phyloP scores from a whole-genome alignment of 2,797 vertebrate species.

The Argya squamiceps region DNA sequence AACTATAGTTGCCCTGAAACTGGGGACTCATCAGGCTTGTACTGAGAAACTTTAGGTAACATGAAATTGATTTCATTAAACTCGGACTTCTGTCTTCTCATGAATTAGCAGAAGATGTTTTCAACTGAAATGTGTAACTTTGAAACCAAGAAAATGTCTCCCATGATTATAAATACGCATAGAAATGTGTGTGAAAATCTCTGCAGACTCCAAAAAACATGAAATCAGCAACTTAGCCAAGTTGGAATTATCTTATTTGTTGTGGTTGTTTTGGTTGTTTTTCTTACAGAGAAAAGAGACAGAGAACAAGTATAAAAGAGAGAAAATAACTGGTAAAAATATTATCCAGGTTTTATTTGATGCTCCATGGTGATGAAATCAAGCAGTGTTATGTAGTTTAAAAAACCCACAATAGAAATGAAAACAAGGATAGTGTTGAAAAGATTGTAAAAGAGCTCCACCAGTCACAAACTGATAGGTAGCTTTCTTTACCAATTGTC shows the following conservation, averaged over 20 bases:
- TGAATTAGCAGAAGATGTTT: neutral
- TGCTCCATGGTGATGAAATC: neutral
- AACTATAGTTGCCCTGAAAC: neutral
- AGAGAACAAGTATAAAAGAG: neutral
- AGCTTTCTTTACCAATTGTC: neutral
- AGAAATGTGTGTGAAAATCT: neutral
- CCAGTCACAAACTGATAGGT: neutral
- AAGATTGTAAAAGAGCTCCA: neutral
- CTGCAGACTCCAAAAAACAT: neutral
- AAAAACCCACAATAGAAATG: neutral
- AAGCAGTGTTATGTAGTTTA: neutral
- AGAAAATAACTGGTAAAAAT: neutral
- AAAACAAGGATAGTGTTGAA: neutral
- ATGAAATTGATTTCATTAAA: neutral
- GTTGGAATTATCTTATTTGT: neutral
- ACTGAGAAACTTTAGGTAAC: neutral
- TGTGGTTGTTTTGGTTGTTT: neutral
- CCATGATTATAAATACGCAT: neutral
- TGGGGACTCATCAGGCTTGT: neutral
- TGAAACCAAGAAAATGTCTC: neutral
- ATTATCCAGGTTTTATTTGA: neutral
- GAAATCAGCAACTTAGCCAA: neutral
- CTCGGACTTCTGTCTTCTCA: neutral
- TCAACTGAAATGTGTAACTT: neutral
- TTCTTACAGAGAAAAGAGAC: neutral